phyloP scores from a whole-genome alignment of 1,140 invertebrate species.

The Elymnias hypermnestra region DNA sequence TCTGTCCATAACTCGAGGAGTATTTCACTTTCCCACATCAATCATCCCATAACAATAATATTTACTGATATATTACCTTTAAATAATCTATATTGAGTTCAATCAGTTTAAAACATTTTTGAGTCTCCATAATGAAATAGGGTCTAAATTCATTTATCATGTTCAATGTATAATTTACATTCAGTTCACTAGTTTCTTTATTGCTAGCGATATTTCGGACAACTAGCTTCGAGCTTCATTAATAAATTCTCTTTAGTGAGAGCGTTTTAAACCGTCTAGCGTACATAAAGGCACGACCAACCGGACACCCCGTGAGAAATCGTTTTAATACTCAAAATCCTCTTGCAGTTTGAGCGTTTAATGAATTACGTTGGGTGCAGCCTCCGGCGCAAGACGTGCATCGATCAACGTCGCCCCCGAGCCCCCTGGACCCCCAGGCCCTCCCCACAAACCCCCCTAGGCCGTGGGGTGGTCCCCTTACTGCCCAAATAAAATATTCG shows the following conservation, averaged over 20 bases:
- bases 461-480: conserved; percentile 54
- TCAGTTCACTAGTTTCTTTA: conserved; percentile 6
- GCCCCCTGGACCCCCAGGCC: conserved; percentile 15
- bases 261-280: conserved; percentile 45
- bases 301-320: conserved; percentile 68
- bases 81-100: too few species aligned
- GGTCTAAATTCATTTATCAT: too few species aligned
- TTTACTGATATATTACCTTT: too few species aligned
- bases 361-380: conserved; percentile 74
- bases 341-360: conserved; percentile 72
- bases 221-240: conserved; percentile 35
- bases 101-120: too few species aligned
- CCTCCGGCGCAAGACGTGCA: conserved; percentile 74
- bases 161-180: too few species aligned
- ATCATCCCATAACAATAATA: too few species aligned
- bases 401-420: conserved; percentile 65
- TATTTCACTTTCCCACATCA: too few species aligned
- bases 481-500: conserved; percentile 74
- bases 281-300: conserved; percentile 48
- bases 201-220: conserved; percentile 13
- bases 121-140: too few species aligned
- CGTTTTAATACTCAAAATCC: conserved; percentile 74
- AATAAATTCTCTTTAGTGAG: conserved; percentile 52
- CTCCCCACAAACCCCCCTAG: conserved; percentile 23
- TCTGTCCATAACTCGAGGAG: too few species aligned